These are phyloP conservation scores for Dryadula phaetusa DNA, from an alignment of 2,888 invertebrate species.

Conservation along the genomic window DNA sequence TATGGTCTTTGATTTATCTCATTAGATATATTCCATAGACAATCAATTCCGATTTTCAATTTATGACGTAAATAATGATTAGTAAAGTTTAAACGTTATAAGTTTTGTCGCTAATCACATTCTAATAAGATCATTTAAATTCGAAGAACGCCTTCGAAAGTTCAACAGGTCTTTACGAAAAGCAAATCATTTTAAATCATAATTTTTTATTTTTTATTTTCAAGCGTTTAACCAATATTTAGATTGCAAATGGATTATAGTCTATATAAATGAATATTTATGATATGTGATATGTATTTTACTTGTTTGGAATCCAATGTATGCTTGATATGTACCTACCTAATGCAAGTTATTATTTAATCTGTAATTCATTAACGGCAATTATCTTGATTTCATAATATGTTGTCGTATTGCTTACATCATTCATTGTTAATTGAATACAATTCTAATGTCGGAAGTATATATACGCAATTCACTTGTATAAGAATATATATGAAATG, in stretches of 20 bases:
- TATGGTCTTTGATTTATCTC: background rate
- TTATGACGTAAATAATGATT: background rate
- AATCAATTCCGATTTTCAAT: background rate
- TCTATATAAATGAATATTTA: slow-evolving; percentile 12
- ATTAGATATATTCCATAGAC: background rate
- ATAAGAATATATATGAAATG: background rate
- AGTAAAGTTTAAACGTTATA: background rate
- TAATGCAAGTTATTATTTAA: slow-evolving; percentile 13
- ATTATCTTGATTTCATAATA: background rate
- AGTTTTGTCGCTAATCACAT: background rate
- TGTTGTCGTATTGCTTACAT: background rate
- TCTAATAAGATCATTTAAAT: background rate
- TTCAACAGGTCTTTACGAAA: background rate
- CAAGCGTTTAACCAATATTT: slow-evolving; percentile 15
- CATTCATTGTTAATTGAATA: background rate
- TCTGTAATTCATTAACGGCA: background rate
- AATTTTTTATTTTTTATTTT: background rate
- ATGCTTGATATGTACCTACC: background rate
- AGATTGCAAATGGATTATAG: slow-evolving; percentile 3
- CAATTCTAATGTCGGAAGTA: background rate
- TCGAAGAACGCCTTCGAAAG: slow-evolving; percentile 1
- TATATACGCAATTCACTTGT: background rate
- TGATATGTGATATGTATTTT: slow-evolving; percentile 5
- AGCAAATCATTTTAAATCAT: background rate
- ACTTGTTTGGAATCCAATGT: slow-evolving; percentile 1